Evolutionary conservation across 2,113 vertebrate genomes (phyloP).

Genomic region (Melanerpes formicivorus): DNA sequence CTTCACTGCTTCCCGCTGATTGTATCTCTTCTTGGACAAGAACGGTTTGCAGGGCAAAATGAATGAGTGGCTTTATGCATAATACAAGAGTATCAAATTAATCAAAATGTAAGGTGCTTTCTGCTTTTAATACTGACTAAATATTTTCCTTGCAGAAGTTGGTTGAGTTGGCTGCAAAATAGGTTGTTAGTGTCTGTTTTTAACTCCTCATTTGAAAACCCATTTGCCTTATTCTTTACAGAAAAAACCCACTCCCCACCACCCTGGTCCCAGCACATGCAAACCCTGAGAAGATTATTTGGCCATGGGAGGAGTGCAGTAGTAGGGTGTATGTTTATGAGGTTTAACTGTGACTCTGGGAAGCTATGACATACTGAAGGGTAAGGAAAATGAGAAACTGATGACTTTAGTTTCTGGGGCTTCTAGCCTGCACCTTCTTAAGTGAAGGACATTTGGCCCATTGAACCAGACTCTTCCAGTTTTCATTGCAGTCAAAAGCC

Average conservation of each 20-base stretch:
- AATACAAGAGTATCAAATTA: slow-evolving; percentile 63
- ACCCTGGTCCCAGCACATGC: neutral
- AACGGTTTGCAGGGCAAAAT: slow-evolving; percentile 54
- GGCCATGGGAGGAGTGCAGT: neutral
- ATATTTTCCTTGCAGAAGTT: slow-evolving; percentile 42
- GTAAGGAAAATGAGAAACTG: neutral
- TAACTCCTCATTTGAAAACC: accelerated
- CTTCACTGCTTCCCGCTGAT: slow-evolving; percentile 30
- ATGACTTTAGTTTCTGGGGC: neutral
- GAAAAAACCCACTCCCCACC: neutral
- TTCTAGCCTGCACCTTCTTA: neutral
- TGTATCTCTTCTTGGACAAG: slow-evolving; percentile 59
- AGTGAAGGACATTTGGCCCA: neutral
- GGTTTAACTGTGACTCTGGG: neutral
- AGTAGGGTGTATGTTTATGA: neutral
- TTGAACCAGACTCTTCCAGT: neutral
- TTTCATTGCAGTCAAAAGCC: neutral
- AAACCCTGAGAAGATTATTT: neutral
- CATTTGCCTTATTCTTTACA: neutral
- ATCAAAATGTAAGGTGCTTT: slow-evolving; percentile 63
- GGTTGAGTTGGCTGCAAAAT: neutral
- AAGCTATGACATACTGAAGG: neutral
- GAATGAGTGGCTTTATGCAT: slow-evolving; percentile 57
- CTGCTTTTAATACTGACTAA: slow-evolving; percentile 44
- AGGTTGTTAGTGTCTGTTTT: neutral